Percentiles rank a stretch among this genome's conserved stretches.
phyloP scores from a whole-genome alignment of 2,113 vertebrate genomes.

The Sakesphorus luctuosus region DNA sequence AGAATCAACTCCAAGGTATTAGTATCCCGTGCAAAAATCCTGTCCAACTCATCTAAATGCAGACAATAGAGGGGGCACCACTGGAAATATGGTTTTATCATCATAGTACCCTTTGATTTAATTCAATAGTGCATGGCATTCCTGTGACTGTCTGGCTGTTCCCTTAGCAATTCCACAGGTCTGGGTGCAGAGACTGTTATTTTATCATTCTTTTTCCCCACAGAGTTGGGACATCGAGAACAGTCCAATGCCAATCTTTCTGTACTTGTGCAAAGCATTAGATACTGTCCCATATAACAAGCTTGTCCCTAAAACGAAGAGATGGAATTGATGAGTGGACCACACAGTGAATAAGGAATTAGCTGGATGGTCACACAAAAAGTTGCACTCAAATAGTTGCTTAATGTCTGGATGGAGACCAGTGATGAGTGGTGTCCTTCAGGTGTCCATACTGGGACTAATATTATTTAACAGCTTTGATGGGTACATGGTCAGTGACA shows the following conservation, averaged over 20 bases:
- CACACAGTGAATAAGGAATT: neutral
- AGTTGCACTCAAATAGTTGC: rapidly evolving
- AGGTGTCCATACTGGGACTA: neutral
- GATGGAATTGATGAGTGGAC: neutral
- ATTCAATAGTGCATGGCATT: neutral
- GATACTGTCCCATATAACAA: neutral
- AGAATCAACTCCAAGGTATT: neutral
- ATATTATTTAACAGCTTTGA: neutral
- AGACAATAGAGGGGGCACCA: neutral
- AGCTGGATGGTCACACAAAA: neutral
- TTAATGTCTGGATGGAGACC: neutral
- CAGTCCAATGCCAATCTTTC: neutral
- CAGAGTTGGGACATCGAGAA: neutral
- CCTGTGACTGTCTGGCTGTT: neutral
- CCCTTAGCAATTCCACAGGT: neutral
- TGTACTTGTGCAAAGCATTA: neutral
- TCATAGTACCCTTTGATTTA: neutral
- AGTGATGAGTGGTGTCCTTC: too few relatives aligned
- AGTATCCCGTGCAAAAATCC: neutral
- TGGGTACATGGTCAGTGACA: neutral
- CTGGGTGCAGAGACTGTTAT: neutral
- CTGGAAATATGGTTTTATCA: neutral
- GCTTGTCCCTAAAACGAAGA: neutral
- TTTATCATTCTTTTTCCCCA: neutral
- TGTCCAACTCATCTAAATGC: neutral